A percentile compares a stretch with the other conserved stretches of the same genome.
Evolutionary conservation across 1,140 invertebrate genomes (phyloP).

Genomic region (Drosophila truncata): DNA sequence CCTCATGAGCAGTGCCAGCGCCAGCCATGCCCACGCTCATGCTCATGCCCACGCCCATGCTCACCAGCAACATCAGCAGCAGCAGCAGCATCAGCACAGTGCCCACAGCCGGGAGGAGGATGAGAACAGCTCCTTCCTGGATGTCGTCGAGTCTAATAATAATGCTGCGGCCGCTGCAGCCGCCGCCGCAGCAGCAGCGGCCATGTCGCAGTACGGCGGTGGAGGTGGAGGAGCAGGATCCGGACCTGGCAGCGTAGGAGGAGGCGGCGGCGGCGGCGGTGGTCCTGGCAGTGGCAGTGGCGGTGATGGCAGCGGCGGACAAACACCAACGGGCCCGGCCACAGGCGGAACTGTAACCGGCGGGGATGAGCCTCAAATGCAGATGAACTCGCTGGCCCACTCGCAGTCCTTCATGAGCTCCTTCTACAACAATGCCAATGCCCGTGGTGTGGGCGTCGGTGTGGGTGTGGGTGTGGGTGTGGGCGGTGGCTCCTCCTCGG

Average conservation of each 20-base stretch:
- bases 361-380: constrained; percentile 69
- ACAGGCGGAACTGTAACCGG: constrained; percentile 26
- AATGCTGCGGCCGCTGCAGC: constrained; percentile 63
- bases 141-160: constrained; percentile 84
- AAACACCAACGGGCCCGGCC: constrained; percentile 37
- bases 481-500: constrained; percentile 75
- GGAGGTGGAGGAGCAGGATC: constrained; percentile 9
- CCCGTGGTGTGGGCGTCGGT: constrained; percentile 66
- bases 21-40: constrained; percentile 54
- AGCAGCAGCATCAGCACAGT: constrained; percentile 69
- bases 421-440: constrained; percentile 84
- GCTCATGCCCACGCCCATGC: constrained; percentile 43
- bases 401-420: constrained; percentile 84
- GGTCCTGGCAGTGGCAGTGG: constrained; percentile 11
- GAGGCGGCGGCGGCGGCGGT: constrained; percentile 5
- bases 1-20: constrained; percentile 77
- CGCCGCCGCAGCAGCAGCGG: constrained; percentile 64
- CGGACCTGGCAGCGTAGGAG: constrained; percentile 7
- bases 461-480: constrained; percentile 54
- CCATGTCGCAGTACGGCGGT: constrained; percentile 72
- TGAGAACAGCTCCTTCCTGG: constrained; percentile 83
- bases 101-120: constrained; percentile 76
- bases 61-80: constrained; percentile 58
- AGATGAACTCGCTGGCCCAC: constrained; percentile 82
- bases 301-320: constrained; percentile 20